phyloP scores from a whole-genome alignment of 2,797 vertebrate genomes.

The Cygnus olor region DNA sequence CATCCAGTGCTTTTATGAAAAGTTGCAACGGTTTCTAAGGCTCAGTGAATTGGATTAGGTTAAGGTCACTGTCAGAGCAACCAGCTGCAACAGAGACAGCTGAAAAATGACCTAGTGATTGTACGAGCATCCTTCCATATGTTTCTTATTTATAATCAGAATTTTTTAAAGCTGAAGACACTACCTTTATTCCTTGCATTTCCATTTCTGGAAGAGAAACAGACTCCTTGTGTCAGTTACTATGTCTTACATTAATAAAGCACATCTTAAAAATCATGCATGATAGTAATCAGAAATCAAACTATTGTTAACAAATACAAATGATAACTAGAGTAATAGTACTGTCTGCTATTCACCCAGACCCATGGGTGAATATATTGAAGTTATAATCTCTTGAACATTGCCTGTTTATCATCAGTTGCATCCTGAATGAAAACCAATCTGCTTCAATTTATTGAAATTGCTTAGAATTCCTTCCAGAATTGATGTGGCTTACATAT shows the following conservation, averaged over 20 bases:
- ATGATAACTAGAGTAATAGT: background rate
- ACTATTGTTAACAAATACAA: background rate
- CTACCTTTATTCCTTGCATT: constrained; percentile 7
- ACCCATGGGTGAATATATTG: too few species aligned
- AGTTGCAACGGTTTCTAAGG: background rate
- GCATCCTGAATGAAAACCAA: background rate
- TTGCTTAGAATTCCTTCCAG: constrained; percentile 10
- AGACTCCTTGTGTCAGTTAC: background rate
- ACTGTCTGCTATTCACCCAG: background rate
- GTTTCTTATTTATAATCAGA: constrained; percentile 36
- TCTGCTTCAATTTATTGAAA: background rate
- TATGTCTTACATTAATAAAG: background rate
- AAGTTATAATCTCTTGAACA: background rate
- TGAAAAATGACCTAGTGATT: constrained; percentile 29
- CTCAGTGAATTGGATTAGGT: background rate
- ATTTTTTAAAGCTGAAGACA: constrained; percentile 36
- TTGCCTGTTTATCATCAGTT: background rate
- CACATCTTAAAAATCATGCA: background rate
- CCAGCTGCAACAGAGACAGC: constrained; percentile 39
- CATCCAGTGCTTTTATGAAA: background rate
- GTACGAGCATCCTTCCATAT: constrained; percentile 25
- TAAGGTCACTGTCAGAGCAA: constrained; percentile 5
- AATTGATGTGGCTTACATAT: background rate
- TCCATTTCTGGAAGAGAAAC: background rate
- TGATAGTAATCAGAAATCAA: background rate